Evolutionary conservation across 2,888 invertebrate genomes (phyloP), one percentile per base, ranked within the genome.

Genomic region (Leptinotarsa rubiginosa): DNA sequence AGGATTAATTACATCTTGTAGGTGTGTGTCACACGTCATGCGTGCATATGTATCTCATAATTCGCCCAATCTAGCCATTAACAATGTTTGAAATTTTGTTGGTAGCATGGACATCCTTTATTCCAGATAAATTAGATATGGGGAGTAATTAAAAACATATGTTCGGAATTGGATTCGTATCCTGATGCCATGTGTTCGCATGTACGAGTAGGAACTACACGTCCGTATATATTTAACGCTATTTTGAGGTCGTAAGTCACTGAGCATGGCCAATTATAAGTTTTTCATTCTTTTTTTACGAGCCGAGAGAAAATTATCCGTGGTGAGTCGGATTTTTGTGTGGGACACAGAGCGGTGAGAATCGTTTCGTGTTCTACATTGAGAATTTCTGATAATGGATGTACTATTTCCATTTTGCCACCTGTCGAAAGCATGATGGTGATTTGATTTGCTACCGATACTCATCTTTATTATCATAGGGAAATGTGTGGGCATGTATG

Each of bases 191-290:
- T 74, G 64, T 76, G 76, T 73, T 67, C 49, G 52, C 41, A 50
- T 49, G 66, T 66, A 22, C 25, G n/a, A n/a, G 18, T 62, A 62
- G 22, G 62, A 70, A 50, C 56, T 62, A 65, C 65, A 65, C 65
- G 50, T 65, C 65, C 50, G 65, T 70, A 65, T 70, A 70, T 65
- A 52, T 62, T 62, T 70, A 62, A 70, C 69, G 69, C 70, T 74
- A 74, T 70, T 74, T 74, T 74, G 54, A 65, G 65, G 66, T 70
- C 67, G 74, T 70, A 70, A 74, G 49, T 67, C 64, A 52, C 62
- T 74, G 69, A 70, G 70, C 74, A 74, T 70, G 67, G 66, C 74
- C 74, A 70, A 74, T 74, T 74, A 74, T 74, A 66, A 70, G 62
- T 70, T 69, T 74, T 64, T 59, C 47, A 22, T 72, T 67, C 62